Evolutionary conservation across 2,797 vertebrate genomes (phyloP), one percentile per base, ranked within the genome.

Genomic region (Eptatretus atami): DNA sequence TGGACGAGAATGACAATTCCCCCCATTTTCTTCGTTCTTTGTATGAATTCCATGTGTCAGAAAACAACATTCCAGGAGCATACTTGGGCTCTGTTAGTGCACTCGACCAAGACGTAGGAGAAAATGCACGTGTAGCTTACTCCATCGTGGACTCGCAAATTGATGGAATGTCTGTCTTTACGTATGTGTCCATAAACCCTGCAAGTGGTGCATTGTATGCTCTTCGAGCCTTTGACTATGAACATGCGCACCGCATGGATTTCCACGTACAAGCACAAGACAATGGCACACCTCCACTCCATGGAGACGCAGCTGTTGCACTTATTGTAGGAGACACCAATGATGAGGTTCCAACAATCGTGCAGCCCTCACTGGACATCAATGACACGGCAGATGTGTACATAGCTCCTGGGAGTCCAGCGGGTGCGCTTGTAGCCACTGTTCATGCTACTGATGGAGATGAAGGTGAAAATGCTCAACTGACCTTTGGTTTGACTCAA

Each of bases 141-240:
- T 79, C 84, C 67, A 92, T 96, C 69, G 69, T 92, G 65, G 87
- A 96, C 70, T 82, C 84, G 70, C 84, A 90, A 70, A 94, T 95
- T 67, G 84, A 88, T 75, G 86, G 83, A 71, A 95, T 96, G 90
- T 93, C 87, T 1, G 82, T 95, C 57, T 85, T 86, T 73, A 96
- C 90, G 13, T 96, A 95, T 13, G 87, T 95, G 72, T 95, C 87
- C 67, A 90, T 96, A 76, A 95, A 96, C 69, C 79, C 87, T 3
- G 90, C 94, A 73, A 95, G 88, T 6, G 90, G 90, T 31, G 92
- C 88, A 67, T 75, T 95, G 66, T 96, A 96, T 31, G 90, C 90
- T 0, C 78, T 95, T 66, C 75, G 87, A 66, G 90, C 86, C 11
- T 96, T 96, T 64, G 90, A 96, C 70, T 93, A 95, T 12, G 87